Conservation (phyloP, 2,888 invertebrate genomes). For the Cataglyphis rosenhaueri region DNA sequence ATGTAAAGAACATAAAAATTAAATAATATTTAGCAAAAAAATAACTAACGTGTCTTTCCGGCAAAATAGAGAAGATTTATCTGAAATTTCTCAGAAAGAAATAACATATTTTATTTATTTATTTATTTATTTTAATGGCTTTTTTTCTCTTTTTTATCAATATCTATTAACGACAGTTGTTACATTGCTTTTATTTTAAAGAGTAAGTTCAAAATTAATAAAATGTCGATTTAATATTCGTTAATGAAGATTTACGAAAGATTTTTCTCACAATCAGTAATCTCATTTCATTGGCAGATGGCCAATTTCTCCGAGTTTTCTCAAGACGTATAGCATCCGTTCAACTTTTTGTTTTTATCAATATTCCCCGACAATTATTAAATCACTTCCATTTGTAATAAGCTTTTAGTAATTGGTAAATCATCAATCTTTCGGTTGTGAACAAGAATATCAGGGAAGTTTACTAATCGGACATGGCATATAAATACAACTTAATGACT, state of each 20-base stretch:
- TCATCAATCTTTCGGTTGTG: not conserved
- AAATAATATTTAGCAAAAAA: not conserved
- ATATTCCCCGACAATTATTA: conserved; percentile 13
- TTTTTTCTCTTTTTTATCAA: conserved; percentile 3
- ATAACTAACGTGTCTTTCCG: not conserved
- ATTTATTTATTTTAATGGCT: not conserved
- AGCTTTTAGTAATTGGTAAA: conserved; percentile 15
- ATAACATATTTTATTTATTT: not conserved
- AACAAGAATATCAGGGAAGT: not conserved
- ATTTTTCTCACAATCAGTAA: not conserved
- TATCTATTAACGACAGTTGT: not conserved
- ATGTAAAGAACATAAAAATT: not conserved
- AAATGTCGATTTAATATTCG: conserved; percentile 33
- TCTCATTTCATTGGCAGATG: conserved; percentile 20
- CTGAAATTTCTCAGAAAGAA: not conserved
- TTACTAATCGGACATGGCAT: not conserved
- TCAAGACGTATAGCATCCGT: conserved; percentile 19
- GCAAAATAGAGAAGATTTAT: not conserved
- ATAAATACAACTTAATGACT: not conserved
- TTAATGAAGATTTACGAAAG: conserved; percentile 21
- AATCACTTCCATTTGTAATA: conserved; percentile 11
- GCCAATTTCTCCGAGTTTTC: conserved; percentile 33
- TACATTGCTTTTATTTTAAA: conserved; percentile 8
- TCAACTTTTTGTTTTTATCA: not conserved
- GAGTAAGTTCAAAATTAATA: conserved; percentile 18